A percentile compares a stretch with the other conserved stretches of the same genome.
Evolutionary conservation across 2,113 vertebrate genomes (phyloP).

Genomic region (Ivindomyrus marchei): DNA sequence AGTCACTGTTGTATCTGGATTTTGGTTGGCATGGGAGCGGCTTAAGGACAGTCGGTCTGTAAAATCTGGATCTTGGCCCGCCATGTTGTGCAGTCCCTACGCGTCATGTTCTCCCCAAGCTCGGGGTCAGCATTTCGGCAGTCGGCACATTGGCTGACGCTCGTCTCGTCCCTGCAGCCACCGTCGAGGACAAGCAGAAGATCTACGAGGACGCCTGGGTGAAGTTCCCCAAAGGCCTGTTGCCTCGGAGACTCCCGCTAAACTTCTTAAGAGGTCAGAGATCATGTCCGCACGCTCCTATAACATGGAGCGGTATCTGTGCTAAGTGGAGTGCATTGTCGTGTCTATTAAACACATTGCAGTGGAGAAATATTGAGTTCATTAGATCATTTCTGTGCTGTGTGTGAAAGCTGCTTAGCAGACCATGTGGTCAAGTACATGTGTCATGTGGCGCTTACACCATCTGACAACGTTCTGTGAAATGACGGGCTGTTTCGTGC

Average conservation of each 20-base stretch:
- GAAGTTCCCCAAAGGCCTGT: conserved; percentile 87
- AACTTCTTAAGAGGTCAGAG: conserved; percentile 80
- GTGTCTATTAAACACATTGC: not conserved
- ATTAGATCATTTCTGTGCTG: not conserved
- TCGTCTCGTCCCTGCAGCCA: conserved; percentile 54
- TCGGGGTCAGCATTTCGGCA: not conserved
- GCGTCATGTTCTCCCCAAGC: not conserved
- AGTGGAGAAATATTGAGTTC: not conserved
- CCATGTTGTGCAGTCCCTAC: not conserved
- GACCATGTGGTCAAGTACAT: not conserved
- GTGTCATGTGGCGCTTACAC: not conserved
- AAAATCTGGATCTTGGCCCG: not conserved
- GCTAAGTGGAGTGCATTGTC: not conserved
- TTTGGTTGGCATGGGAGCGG: not conserved
- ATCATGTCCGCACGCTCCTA: not conserved
- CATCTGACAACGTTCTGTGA: not conserved
- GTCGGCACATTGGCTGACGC: not conserved
- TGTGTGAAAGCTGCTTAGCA: not conserved
- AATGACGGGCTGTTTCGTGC: not conserved
- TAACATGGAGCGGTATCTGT: not conserved
- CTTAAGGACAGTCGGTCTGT: not conserved
- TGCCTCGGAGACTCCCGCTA: conserved; percentile 86
- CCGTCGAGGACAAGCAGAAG: conserved; percentile 79
- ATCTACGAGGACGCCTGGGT: conserved; percentile 93
- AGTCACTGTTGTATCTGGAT: not conserved